These are phyloP conservation scores for Agonum fuliginosum DNA, from an alignment of 2,888 invertebrate species.

Conservation along the genomic window DNA sequence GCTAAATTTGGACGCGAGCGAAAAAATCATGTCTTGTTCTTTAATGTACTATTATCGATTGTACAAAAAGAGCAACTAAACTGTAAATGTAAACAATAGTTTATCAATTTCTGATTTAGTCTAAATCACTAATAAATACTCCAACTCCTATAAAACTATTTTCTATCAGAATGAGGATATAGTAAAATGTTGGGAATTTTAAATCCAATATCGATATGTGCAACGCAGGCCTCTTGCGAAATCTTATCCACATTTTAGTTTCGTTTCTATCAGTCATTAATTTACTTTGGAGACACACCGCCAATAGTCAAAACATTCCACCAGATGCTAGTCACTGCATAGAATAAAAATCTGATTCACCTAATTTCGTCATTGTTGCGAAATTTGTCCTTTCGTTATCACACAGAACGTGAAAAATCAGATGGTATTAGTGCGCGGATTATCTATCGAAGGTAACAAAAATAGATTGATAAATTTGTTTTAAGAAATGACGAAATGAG, in stretches of 20 bases:
- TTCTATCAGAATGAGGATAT: not conserved
- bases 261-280: slow-evolving; percentile 34
- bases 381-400: slow-evolving; percentile 50
- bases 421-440: not conserved
- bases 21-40: not conserved
- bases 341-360: slow-evolving; percentile 53
- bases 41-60: no score
- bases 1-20: no score
- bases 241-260: not conserved
- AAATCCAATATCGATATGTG: not conserved
- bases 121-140: not conserved
- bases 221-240: not conserved
- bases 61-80: no score
- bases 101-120: not conserved
- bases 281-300: slow-evolving; percentile 44
- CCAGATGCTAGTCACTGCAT: slow-evolving; percentile 18
- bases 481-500: not conserved
- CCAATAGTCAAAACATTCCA: slow-evolving; percentile 47
- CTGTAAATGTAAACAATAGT: no score
- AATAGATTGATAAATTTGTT: not conserved
- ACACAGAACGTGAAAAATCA: not conserved
- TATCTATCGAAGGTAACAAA: not conserved
- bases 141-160: not conserved
- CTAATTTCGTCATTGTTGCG: slow-evolving; percentile 40
- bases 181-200: slow-evolving; percentile 1